Evolutionary conservation across 2,888 invertebrate genomes (phyloP).

Genomic region (Himalopsyche japonica): DNA sequence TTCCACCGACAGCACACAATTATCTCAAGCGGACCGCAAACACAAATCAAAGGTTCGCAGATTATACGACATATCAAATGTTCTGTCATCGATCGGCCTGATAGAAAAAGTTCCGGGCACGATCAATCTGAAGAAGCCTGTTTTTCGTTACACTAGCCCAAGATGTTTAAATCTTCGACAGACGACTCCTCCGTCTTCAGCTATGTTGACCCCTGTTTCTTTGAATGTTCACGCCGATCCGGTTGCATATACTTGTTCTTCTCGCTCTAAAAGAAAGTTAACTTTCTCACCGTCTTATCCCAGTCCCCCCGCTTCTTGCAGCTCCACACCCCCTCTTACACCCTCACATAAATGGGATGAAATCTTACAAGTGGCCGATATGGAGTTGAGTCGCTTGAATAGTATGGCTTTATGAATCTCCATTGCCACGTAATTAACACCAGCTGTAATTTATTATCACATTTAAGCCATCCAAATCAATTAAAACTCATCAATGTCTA

Average conservation of each 20-base stretch:
- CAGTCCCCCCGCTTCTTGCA: constrained; percentile 49
- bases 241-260: constrained; percentile 50
- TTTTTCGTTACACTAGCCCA: constrained; percentile 68
- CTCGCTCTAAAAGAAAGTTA: constrained; percentile 56
- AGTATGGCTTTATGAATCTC: background rate
- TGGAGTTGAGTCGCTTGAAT: constrained; percentile 62
- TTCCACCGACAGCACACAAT: constrained; percentile 54
- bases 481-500: background rate
- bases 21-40: constrained; percentile 56
- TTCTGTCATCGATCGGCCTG: constrained; percentile 72
- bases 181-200: constrained; percentile 47
- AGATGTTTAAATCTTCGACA: constrained; percentile 52
- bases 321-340: constrained; percentile 54
- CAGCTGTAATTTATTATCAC: background rate
- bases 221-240: constrained; percentile 47
- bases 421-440: background rate
- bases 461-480: background rate
- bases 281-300: constrained; percentile 52
- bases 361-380: constrained; percentile 61
- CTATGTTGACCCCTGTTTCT: constrained; percentile 52
- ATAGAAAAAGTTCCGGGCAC: constrained; percentile 70
- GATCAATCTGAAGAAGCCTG: constrained; percentile 66
- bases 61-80: constrained; percentile 78
- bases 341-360: constrained; percentile 62
- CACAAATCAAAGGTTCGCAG: constrained; percentile 72